Evolutionary conservation across 2,797 vertebrate genomes (phyloP), one percentile per base, ranked within the genome.

Genomic region (Salmo trutta): DNA sequence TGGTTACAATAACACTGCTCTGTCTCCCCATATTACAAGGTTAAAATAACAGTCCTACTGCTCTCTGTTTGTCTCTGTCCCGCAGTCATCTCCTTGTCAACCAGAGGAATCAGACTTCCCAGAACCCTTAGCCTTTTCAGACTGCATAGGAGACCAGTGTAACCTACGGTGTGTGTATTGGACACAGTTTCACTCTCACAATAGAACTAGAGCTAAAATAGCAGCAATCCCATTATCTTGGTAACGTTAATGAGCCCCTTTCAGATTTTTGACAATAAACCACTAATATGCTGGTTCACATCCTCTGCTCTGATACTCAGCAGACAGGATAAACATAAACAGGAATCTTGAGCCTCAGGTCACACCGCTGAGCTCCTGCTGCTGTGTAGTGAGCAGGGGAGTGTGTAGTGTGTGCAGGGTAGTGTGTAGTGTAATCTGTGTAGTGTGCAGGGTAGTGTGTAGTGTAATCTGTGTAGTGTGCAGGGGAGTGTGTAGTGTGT

Each of bases 201-300:
- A 83, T 86, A 82, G 86, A 92, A 92, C 91, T 92, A 91, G 91
- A 89, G 84, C 73, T 83, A 88, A 84, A 89, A 89, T 82, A 90
- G 90, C 89, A 90, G 88, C 90, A 92, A 90, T 90, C 88, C 41
- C 41, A 47, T 91, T 91, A 91, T 92, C 84, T 86, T 89, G 79
- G 87, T 87, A 84, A 90, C 90, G 81, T 85, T 90, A 91, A 93
- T 86, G 87, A 92, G 84, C 89, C 90, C 91, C 33, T 33, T 93
- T 90, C 64, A 71, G 80, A 88, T 92, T 87, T 87, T 87, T 89
- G 87, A 91, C 88, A 91, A 89, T 90, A 85, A 85, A 92, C 92
- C 91, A 91, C 91, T 92, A 91, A 92, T 91, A 84, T 88, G 88
- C 81, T 90, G 90, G 88, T 91, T 90, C 86, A 86, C 84, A 68